Base-by-base conservation (phyloP, 2,888 invertebrate species). In the Rotaria sp. region DNA sequence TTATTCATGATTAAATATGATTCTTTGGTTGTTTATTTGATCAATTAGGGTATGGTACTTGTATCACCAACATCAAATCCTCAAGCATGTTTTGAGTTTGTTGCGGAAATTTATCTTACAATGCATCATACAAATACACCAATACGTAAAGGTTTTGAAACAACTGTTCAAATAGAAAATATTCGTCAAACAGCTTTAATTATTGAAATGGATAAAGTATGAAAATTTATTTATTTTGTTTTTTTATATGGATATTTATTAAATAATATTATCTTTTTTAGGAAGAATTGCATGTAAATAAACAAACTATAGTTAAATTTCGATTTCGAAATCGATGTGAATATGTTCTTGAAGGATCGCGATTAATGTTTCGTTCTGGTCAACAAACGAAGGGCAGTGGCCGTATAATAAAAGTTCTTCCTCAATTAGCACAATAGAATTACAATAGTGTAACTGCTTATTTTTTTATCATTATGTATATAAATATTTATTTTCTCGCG, bases 141-240 rank as follows among this genome's bases (percentile, higher is more conserved):
- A 89, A 59, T 85, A 41, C 84, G 90, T 85, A 89, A 88, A 41
- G 92, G 92, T 50, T 93, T 92, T 89, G 92, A 92, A 89, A 95
- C 96, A 38, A 97, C 97, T 0, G 95, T 97, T 0, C 96, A 97
- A 91, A 95, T 97, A 85, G 97, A 96, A 0, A 97, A 96, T 89
- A 95, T 99, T 15, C 92, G 97, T 0, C 97, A 97, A 92, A 97
- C 97, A 0, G 97, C 96, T n/a, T 94, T 95, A 18, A 94, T 97
- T 84, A 88, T 89, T 38, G 88, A 89, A 57, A 91, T 92, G 87
- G 89, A 90, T 92, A 93, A 89, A 93, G 94, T 94, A 87, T 87
- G 88, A 30, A 2, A 84, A 52, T 50, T 2, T 87, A 52, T 4
- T 30, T 87, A 18, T 41, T 26, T 21, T 30, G 26, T n/a, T 84